phyloP scores from a whole-genome alignment of 2,888 invertebrate genomes.

The Malachius bipustulatus region DNA sequence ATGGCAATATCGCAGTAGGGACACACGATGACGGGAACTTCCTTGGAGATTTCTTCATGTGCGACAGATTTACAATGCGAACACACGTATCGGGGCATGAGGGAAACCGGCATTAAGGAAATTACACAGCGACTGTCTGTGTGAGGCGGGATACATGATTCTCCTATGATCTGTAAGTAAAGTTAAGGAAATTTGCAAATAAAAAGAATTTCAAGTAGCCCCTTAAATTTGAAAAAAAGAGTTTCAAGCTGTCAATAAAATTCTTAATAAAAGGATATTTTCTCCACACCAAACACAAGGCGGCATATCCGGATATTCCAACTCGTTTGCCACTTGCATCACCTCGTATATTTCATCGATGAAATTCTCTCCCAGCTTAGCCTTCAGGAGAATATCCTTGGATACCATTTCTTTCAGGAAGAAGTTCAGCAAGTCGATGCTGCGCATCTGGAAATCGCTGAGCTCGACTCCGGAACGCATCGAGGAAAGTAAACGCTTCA shows the following conservation, averaged over 20 bases:
- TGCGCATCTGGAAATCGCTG: conserved; percentile 27
- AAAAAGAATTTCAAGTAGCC: background rate
- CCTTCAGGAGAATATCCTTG: conserved; percentile 26
- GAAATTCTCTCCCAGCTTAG: conserved; percentile 27
- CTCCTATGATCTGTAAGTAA: conserved; percentile 26
- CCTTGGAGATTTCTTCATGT: conserved; percentile 25
- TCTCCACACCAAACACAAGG: conserved; percentile 30
- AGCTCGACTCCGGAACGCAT: conserved; percentile 20
- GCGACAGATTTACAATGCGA: conserved; percentile 27
- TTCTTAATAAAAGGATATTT: conserved; percentile 29
- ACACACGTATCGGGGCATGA: conserved; percentile 30
- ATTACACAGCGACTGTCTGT: conserved; percentile 29
- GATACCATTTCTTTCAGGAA: conserved; percentile 30
- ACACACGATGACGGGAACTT: conserved; percentile 25
- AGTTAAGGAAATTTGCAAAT: conserved; percentile 16
- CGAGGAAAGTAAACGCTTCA: conserved; percentile 24
- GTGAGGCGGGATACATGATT: conserved; percentile 30
- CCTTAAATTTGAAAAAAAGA: background rate
- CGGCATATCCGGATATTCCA: conserved; percentile 27
- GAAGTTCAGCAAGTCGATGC: conserved; percentile 28
- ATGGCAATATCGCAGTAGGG: conserved; percentile 32
- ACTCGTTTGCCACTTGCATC: conserved; percentile 26
- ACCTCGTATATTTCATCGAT: conserved; percentile 26
- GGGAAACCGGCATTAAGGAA: conserved; percentile 30
- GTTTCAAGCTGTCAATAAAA: too few species aligned